phyloP scores from a whole-genome alignment of 2,888 invertebrate genomes.

The Trachelus troglodyta region DNA sequence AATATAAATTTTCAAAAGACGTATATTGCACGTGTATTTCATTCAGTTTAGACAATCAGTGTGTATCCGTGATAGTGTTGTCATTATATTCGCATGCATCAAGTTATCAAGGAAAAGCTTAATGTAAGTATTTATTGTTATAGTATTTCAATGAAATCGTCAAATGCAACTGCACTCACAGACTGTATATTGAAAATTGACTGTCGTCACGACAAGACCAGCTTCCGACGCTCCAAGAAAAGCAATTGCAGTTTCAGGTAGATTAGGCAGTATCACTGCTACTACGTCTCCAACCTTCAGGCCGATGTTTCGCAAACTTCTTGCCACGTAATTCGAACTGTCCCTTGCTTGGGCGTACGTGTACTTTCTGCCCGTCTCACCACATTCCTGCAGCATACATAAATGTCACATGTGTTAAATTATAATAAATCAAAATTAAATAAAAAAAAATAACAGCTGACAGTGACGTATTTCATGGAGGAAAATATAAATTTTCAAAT shows the following conservation, averaged over 20 bases:
- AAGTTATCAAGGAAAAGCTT: too few relatives aligned
- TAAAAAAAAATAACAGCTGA: too few relatives aligned
- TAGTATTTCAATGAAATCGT: too few relatives aligned
- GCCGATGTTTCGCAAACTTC: slow-evolving; percentile 75
- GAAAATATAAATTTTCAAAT: too few relatives aligned
- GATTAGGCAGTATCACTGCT: slow-evolving; percentile 79
- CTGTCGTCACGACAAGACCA: slow-evolving; percentile 76
- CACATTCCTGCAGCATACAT: slow-evolving; percentile 73
- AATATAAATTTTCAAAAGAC: not conserved
- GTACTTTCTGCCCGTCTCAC: slow-evolving; percentile 77
- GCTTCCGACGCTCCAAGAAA: slow-evolving; percentile 77
- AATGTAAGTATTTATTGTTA: too few relatives aligned
- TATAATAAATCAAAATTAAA: not conserved
- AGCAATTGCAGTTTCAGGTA: slow-evolving; percentile 79
- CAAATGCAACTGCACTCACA: slow-evolving; percentile 47
- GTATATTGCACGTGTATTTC: too few relatives aligned
- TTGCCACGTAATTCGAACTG: slow-evolving; percentile 75
- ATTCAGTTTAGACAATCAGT: too few relatives aligned
- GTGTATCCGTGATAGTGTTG: not conserved
- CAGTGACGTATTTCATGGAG: too few relatives aligned
- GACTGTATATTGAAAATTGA: slow-evolving; percentile 80
- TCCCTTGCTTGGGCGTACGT: slow-evolving; percentile 77
- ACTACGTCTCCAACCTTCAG: slow-evolving; percentile 75
- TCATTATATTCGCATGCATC: not conserved
- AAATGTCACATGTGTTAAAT: not conserved